Base-by-base conservation (phyloP, 1,140 invertebrate genomes). In the Lucilia cuprina region DNA sequence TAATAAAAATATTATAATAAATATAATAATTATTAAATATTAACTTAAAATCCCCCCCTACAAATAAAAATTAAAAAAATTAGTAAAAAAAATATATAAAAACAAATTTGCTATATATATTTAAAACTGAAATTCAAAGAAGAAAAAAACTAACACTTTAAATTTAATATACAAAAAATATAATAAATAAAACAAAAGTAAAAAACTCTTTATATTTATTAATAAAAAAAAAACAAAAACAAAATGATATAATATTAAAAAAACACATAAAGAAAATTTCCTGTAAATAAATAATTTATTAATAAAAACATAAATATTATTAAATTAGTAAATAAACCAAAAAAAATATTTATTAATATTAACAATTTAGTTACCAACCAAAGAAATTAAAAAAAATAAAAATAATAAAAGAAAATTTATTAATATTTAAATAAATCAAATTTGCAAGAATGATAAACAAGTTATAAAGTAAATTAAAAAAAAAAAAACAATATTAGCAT, bases 181-280 rank as follows among this genome's bases (percentile, higher is more conserved):
- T 30, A 30, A 2, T 30, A 30, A 30, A 30, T 3, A 78, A 78
- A 41, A 49, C 10, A 80, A 21, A 19, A 49, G n/a, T n/a, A 80
- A 14, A 13, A 41, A 47, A 80, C 19, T 80, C 77, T 47, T 35
- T 78, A 80, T 49, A 80, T 80, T 50, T 80, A 80, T 80, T 80
- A 49, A 25, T 49, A 80, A 47, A 5, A 41, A 78, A 77, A 35
- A 78, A 80, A 47, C 17, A 41, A 78, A 77, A 35, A 78, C 17
- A 49, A 21, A 49, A 21, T 12, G 34, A 41, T 41, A 77, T n/a
- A 77, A 77, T 34, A 78, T 41, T 41, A 47, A 78, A 75, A 35
- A 75, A 75, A 75, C 74, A 78, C 25, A 30, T 30, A 47, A 35
- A 78, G 19, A 78, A 78, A 47, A 88, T 87, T 87, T 86, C 87